Base-by-base conservation (phyloP, 2,797 vertebrate genomes). In the Salarias fasciatus region DNA sequence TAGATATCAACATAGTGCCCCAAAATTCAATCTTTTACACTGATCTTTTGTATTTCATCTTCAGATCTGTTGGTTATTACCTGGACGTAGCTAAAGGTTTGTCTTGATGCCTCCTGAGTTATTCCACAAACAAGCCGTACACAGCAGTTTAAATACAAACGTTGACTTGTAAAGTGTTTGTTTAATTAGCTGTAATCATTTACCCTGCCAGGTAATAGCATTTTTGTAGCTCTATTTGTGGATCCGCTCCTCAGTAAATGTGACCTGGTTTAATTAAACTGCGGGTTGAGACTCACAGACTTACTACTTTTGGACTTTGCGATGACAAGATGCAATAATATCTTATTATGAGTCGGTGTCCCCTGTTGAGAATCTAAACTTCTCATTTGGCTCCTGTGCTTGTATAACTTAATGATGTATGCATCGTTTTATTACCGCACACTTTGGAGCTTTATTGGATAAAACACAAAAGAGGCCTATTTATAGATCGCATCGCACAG, bases 241-340 rank as follows among this genome's bases (percentile, higher is more conserved):
- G 38, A 35, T 72, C 46, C 37, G 54, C 6, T 54, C 69, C 69
- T 50, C 45, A 66, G 33, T 57, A n/a, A 66, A 63, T 66, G 53
- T 52, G 63, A 68, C 53, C 60, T 6, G 24, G 12, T 82, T 79
- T 82, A 76, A 83, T 88, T 86, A 81, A 82, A 69, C 66, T 59
- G 75, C 30, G 63, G 41, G 65, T 59, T 85, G 72, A 84, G 74
- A 77, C 53, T 57, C 43, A 2, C 53, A 74, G 66, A 71, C 55
- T 40, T 31, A 12, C 72, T 40, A 66, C 79, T 83, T 77, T 80
- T 80, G 74, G 69, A 77, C 77, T 41, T 75, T 12, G 37, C 52
- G 8, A 3, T 72, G 73, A 82, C 77, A 69, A 69, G 69, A 75
- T 75, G 73, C 63, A 80, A 75, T 87, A 79, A 72, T 73, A 79